Evolutionary conservation across 2,888 invertebrate species (phyloP), one percentile per base, ranked within the genome.

Genomic region (Unio delphinus): DNA sequence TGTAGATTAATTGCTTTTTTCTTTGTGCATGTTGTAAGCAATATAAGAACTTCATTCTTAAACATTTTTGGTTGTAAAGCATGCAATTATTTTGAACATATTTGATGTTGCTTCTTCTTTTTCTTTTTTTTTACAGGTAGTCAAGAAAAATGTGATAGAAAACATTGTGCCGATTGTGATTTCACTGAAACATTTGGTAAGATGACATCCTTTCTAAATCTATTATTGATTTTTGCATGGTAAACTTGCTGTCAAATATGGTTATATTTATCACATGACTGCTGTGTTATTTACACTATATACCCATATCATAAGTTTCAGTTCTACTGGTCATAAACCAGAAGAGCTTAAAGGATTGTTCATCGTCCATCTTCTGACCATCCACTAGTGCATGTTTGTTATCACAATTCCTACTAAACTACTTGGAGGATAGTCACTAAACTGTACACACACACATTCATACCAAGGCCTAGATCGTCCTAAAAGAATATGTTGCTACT

Each of bases 71-170:
- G n/a, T 26, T 58, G 11, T 58, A 17, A 11, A n/a, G 26, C 11
- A 20, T 26, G 15, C 8, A 7, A 20, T 20, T 58, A 26, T 23
- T 28, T 65, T 18, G 28, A 18, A 57, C 7, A 18, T 30, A 55
- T 23, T 61, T 23, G n/a, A 45, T 58, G 15, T 30, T 58, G 23
- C 23, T 34, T 30, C 0, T 34, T 7, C 15, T 6, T 56, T 23
- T 68, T 55, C 23, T 61, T 54, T 58, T 72, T 45, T 58, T 28
- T 76, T 74, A 4, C 83, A 91, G 89, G 89, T 91, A 69, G 86
- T 94, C 90, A 94, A 94, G 87, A 92, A 92, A 74, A 93, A 93
- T 65, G 92, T 93, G 18, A 92, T 93, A 11, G 93, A 94, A 80
- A 92, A 92, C 81, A 89, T 94, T 78, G 92, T 94, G 55, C 94